Evolutionary conservation across 1,140 invertebrate genomes (phyloP).

Genomic region (Ceratina japonica): DNA sequence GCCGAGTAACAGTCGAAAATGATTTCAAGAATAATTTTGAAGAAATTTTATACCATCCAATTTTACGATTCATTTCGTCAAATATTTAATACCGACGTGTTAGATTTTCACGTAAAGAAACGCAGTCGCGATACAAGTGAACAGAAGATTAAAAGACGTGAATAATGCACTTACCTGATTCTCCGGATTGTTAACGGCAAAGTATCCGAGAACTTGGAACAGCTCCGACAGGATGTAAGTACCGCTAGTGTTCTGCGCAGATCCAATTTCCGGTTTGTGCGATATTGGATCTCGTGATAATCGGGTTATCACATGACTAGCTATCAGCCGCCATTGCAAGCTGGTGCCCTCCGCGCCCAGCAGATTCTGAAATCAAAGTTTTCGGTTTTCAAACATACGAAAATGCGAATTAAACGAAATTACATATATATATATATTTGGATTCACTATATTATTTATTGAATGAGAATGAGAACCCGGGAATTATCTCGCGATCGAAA

Average conservation of each 20-base stretch:
- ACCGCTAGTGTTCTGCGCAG: constrained; percentile 65
- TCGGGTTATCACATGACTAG: constrained; percentile 86
- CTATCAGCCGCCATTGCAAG: constrained; percentile 92
- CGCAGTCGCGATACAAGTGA: no score
- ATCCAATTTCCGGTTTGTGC: constrained; percentile 71
- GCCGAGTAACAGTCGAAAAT: no score
- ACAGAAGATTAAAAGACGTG: background rate
- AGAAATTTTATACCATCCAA: no score
- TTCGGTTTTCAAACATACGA: background rate
- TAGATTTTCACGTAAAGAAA: no score
- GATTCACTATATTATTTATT: background rate
- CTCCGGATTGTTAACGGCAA: constrained; percentile 87
- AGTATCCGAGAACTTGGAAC: constrained; percentile 89
- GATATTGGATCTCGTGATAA: constrained; percentile 86
- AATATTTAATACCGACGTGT: no score
- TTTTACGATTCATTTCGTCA: no score
- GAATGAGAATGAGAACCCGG: background rate
- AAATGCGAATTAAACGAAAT: no score
- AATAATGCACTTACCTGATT: constrained; percentile 85
- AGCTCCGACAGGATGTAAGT: constrained; percentile 85
- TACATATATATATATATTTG: no score
- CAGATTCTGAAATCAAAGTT: constrained; percentile 84
- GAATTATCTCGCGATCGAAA: background rate
- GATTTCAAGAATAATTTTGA: no score
- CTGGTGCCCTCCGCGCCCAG: constrained; percentile 91